phyloP scores from a whole-genome alignment of 2,888 invertebrate species.

The Drosophila testacea region DNA sequence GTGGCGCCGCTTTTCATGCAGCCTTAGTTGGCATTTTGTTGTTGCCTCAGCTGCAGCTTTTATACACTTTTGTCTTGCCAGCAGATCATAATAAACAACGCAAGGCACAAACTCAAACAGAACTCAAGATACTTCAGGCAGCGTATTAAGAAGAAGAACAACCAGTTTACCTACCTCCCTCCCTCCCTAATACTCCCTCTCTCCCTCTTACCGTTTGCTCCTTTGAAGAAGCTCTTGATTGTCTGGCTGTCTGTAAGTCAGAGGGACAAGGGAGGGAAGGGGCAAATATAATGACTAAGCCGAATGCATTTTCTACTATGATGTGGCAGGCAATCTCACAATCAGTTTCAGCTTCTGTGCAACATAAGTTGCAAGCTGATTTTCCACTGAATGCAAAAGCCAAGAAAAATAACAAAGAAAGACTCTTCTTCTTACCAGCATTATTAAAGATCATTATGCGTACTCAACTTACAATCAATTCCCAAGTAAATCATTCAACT shows the following conservation, averaged over 20 bases:
- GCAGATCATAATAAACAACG: slow-evolving; percentile 66
- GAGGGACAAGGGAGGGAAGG: not conserved
- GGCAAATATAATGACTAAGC: slow-evolving; percentile 68
- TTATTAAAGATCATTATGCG: slow-evolving; percentile 44
- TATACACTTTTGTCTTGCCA: slow-evolving; percentile 47
- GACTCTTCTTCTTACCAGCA: not conserved
- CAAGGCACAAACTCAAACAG: slow-evolving; percentile 40
- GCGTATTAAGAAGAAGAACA: slow-evolving; percentile 30
- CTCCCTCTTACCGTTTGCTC: slow-evolving; percentile 9
- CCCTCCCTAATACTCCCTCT: not conserved
- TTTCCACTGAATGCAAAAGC: slow-evolving; percentile 22
- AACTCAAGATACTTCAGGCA: slow-evolving; percentile 21
- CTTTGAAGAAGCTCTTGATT: slow-evolving; percentile 40
- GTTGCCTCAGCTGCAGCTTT: slow-evolving; percentile 31
- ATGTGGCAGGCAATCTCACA: slow-evolving; percentile 45
- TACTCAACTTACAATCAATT: slow-evolving; percentile 38
- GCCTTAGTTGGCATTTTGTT: slow-evolving; percentile 72
- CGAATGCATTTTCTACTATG: slow-evolving; percentile 54
- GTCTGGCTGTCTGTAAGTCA: slow-evolving; percentile 27
- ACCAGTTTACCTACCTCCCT: slow-evolving; percentile 46
- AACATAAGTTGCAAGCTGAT: slow-evolving; percentile 49
- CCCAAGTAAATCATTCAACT: slow-evolving; percentile 15
- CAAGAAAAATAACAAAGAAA: slow-evolving; percentile 17
- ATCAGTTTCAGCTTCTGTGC: slow-evolving; percentile 39
- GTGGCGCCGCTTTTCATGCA: slow-evolving; percentile 51